Conservation (phyloP, 2,888 invertebrate genomes). For the Acanthosepion lycidas region DNA sequence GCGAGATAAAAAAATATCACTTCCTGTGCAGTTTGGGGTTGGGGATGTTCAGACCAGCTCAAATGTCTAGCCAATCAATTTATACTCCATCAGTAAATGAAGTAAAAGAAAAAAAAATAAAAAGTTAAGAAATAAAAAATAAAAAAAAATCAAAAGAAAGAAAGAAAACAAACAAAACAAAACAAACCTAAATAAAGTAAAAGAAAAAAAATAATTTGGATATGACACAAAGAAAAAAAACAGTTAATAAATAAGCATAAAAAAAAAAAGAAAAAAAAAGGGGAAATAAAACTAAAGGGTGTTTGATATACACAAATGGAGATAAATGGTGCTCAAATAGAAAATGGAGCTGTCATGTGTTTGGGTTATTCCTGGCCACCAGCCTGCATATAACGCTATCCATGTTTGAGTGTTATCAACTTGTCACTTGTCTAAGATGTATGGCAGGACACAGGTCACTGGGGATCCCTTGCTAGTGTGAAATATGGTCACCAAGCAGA, state of each 20-base stretch:
- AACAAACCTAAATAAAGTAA: too few relatives aligned
- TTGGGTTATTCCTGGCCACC: not conserved
- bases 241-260: not conserved
- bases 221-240: not conserved
- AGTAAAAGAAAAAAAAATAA: too few relatives aligned
- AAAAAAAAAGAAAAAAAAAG: not conserved
- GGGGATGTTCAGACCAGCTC: too few relatives aligned
- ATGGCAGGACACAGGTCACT: slow-evolving; percentile 11
- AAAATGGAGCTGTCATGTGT: not conserved
- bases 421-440: not conserved
- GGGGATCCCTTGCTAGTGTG: not conserved
- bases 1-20: too few relatives aligned
- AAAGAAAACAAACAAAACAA: too few relatives aligned
- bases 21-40: too few relatives aligned
- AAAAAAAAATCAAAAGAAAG: too few relatives aligned
- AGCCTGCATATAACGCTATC: not conserved
- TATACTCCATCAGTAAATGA: too few relatives aligned
- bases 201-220: too few relatives aligned
- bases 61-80: too few relatives aligned
- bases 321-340: slow-evolving; percentile 4
- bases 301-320: not conserved
- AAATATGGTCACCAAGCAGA: slow-evolving; percentile 12
- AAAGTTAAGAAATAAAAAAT: too few relatives aligned
- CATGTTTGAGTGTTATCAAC: not conserved
- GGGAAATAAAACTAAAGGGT: not conserved